Base-by-base conservation (phyloP, 2,797 vertebrate species). In the Gadopsis bispinosus region DNA sequence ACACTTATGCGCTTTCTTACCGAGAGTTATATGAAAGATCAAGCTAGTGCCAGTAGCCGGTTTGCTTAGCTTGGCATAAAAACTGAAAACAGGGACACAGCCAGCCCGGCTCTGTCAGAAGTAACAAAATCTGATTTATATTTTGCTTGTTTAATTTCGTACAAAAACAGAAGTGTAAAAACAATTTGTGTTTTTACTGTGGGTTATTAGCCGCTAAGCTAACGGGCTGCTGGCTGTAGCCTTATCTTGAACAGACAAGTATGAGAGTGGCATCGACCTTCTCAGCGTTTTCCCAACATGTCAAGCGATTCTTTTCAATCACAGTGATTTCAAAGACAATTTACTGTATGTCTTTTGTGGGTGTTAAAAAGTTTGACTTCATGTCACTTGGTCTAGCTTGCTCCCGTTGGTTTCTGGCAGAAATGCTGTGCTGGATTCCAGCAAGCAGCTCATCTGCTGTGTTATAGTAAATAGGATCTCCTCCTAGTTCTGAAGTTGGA, bases 291-390 rank as follows among this genome's bases (percentile, higher is more conserved):
- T 60, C 48, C 55, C 5, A 37, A 79, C 72, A 68, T 55, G 45
- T 67, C 31, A 12, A 43, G 3, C 20, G 33, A 1, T 53, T 79
- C 22, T 39, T 47, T 62, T 13, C 54, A 71, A 63, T 80, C 65
- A 31, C 37, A 50, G 39, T 12, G 22, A 56, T 51, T 67, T 81
- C 60, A 72, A 65, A 75, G 51, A 73, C 41, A 39, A 48, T 82
- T 73, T 43, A 64, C 45, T 56, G 37, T 54, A 45, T 62, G 31
- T 69, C 47, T 69, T 66, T 63, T 73, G 65, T 75, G 37, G 48
- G 41, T 75, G 53, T 51, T 14, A 14, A 78, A 69, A 69, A 61
- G 56, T 74, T 64, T 14, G 35, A 55, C 64, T 78, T 33, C 0
- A 31, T n/a, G 29, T 73, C 17, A 20, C 37, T 60, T n/a, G 16